Evolutionary conservation across 2,888 invertebrate genomes (phyloP).

Genomic region (Cryptocephalus primarius): DNA sequence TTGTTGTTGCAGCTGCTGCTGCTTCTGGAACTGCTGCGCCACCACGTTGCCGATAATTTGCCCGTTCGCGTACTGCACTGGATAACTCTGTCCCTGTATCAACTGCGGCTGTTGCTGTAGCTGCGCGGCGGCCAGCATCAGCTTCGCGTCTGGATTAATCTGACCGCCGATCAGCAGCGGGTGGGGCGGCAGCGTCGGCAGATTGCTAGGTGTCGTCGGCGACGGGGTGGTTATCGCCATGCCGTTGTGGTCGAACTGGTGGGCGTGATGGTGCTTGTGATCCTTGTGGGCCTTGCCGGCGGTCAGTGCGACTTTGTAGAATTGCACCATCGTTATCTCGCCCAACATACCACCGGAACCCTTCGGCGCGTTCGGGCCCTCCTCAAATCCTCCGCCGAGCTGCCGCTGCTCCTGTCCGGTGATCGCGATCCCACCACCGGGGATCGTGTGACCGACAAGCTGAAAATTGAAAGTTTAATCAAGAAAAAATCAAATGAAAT

Average conservation of each 20-base stretch:
- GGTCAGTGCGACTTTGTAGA: constrained; percentile 70
- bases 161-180: constrained; percentile 52
- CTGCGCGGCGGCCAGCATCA: constrained; percentile 38
- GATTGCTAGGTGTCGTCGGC: constrained; percentile 45
- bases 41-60: constrained; percentile 42
- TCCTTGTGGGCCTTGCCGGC: constrained; percentile 81
- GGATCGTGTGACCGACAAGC: constrained; percentile 68
- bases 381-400: constrained; percentile 44
- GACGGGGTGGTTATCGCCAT: constrained; percentile 48
- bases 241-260: constrained; percentile 67
- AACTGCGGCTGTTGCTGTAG: constrained; percentile 30
- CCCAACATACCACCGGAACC: constrained; percentile 55
- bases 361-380: constrained; percentile 40
- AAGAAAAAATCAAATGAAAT: too few species aligned
- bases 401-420: constrained; percentile 64
- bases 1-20: constrained; percentile 5
- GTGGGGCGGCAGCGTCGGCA: constrained; percentile 41
- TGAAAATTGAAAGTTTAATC: constrained; percentile 30
- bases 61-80: constrained; percentile 51
- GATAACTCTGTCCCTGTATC: constrained; percentile 43
- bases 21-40: constrained; percentile 20
- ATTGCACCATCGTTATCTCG: constrained; percentile 69
- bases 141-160: constrained; percentile 46
- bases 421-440: constrained; percentile 62
- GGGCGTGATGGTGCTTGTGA: constrained; percentile 79